Evolutionary conservation across 2,113 vertebrate genomes (phyloP).

Genomic region (Irena cyanogastra): DNA sequence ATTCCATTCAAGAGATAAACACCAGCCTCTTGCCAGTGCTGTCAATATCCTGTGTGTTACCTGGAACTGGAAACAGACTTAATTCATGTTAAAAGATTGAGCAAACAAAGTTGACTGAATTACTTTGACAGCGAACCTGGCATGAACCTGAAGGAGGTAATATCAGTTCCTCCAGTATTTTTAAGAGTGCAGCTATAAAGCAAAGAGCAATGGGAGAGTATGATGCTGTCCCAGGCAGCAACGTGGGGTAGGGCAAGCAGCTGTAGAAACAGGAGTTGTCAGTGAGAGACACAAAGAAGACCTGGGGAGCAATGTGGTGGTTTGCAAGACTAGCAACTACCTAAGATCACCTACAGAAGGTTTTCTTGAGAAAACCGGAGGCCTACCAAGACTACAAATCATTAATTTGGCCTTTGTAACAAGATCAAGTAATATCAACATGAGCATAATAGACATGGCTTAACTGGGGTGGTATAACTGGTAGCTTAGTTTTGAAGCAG

Average conservation of each 20-base stretch:
- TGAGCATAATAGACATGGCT: rapidly evolving
- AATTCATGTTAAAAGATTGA: background rate
- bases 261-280: background rate
- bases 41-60: background rate
- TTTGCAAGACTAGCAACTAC: background rate
- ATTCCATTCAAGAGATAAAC: background rate
- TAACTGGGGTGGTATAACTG: background rate
- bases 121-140: background rate
- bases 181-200: background rate
- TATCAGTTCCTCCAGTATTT: background rate
- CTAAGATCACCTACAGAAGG: background rate
- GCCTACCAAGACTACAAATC: background rate
- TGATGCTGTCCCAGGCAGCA: rapidly evolving
- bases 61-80: slow-evolving; percentile 4
- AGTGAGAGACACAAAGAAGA: background rate
- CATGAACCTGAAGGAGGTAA: background rate
- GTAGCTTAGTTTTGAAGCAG: background rate
- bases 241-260: background rate
- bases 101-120: background rate
- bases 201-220: background rate
- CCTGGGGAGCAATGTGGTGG: background rate
- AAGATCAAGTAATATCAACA: background rate
- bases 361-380: background rate
- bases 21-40: background rate
- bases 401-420: background rate